Percentiles rank a stretch among this genome's conserved stretches.
These are phyloP conservation scores for Lucilia sericata DNA, from an alignment of 1,140 invertebrate genomes.

Conservation along the genomic window DNA sequence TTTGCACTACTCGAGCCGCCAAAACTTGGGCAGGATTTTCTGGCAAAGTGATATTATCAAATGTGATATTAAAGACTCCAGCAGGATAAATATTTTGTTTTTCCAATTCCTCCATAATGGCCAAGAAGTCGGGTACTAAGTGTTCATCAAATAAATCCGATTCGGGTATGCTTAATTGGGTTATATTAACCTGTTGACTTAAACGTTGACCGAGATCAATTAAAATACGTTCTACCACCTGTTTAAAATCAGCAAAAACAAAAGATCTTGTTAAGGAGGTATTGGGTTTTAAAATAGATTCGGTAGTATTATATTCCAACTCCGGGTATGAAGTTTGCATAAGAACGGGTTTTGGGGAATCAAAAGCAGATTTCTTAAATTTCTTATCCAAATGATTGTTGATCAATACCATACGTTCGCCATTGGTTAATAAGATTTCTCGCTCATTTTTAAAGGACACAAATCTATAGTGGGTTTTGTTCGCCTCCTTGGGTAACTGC, in stretches of 20 bases:
- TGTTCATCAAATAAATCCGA: slow-evolving; percentile 61
- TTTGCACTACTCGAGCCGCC: slow-evolving; percentile 56
- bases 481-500: background rate
- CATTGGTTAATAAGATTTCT: slow-evolving; percentile 35
- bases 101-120: slow-evolving; percentile 52
- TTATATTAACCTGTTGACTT: slow-evolving; percentile 60
- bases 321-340: background rate
- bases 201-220: slow-evolving; percentile 54
- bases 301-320: background rate
- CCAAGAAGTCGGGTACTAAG: slow-evolving; percentile 58
- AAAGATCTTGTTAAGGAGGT: background rate
- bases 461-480: slow-evolving; percentile 16
- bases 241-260: slow-evolving; percentile 38
- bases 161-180: slow-evolving; percentile 62
- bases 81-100: slow-evolving; percentile 27
- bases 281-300: slow-evolving; percentile 41
- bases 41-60: slow-evolving; percentile 49
- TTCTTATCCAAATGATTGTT: background rate
- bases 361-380: background rate
- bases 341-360: background rate
- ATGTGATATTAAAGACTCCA: background rate
- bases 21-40: slow-evolving; percentile 56
- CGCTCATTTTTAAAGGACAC: background rate
- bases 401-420: background rate
- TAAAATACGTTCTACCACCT: slow-evolving; percentile 51